phyloP scores from a whole-genome alignment of 2,888 invertebrate genomes.

The Strigamia transsilvanica region DNA sequence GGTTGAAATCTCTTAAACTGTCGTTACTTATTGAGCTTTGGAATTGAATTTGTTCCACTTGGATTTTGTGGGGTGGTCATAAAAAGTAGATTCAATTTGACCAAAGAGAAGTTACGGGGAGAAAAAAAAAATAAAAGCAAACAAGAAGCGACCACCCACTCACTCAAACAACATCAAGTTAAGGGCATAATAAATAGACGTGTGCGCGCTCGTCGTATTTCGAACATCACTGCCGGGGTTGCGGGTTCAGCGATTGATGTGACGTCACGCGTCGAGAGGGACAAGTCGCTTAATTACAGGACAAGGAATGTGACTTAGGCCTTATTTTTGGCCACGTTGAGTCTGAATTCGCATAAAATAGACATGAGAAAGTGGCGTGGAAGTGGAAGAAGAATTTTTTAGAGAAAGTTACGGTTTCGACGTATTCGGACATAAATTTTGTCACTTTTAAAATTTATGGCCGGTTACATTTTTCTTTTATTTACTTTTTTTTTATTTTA shows the following conservation, averaged over 20 bases:
- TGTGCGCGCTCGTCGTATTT: neutral
- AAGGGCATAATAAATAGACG: conserved; percentile 48
- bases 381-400: neutral
- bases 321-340: too few relatives aligned
- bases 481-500: neutral
- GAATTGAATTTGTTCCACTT: conserved; percentile 49
- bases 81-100: conserved; percentile 45
- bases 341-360: too few relatives aligned
- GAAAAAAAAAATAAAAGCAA: conserved; percentile 39
- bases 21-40: conserved; percentile 49
- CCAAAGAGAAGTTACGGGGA: conserved; percentile 45
- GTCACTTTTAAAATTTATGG: conserved; percentile 4
- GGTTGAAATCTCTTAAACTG: conserved; percentile 47
- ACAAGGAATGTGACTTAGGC: too few relatives aligned
- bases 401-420: neutral
- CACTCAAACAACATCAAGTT: conserved; percentile 29
- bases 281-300: too few relatives aligned
- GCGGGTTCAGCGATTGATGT: neutral
- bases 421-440: neutral
- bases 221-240: neutral
- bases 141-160: conserved; percentile 45
- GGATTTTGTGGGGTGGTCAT: conserved; percentile 48
- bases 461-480: neutral
- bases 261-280: neutral
- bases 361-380: neutral